Base-by-base conservation (phyloP, 2,888 invertebrate genomes). In the Eupeodes latifasciatus region DNA sequence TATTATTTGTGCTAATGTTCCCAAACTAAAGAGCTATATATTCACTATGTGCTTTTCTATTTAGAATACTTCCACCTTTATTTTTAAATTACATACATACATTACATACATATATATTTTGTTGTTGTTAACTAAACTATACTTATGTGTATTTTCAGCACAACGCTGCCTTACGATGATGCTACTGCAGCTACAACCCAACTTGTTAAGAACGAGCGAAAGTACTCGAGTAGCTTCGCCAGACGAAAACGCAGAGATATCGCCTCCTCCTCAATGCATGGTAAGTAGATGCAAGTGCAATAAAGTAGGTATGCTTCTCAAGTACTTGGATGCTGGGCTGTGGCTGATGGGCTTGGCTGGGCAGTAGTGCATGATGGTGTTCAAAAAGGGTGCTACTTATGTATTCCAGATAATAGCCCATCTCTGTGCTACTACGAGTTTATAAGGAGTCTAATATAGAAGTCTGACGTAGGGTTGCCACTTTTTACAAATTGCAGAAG, bases 191-290 rank as follows among this genome's bases (percentile, higher is more conserved):
- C 71, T 19, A 71, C 71, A 55, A 71, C 71, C 34, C 59, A 88
- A 74, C 81, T 88, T 67, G 80, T 88, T 34, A 80, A 76, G 53
- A 88, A 88, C 66, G 88, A 88, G 78, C 85, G 88, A 67, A 88
- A 88, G 81, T 88, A 88, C 85, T 88, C 88, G 69, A 87, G 87
- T 49, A 82, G 80, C 85, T 90, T 84, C 69, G 87, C 78, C 75
- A 85, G 91, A 75, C 91, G 93, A 67, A 84, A 90, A 66, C 92
- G 92, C 67, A 89, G 93, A 72, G 93, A 93, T 87, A 92, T 92
- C 47, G 90, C 91, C 78, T 91, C 93, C 78, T 91, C 93, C 69
- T 92, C 93, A 71, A 92, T 93, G 92, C 93, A 93, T 83, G 92
- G 93, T 91, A 91, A 93, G 92, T 88, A 72, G 57, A 55, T 71